These are phyloP conservation scores for Adineta ricciae DNA, from an alignment of 2,888 invertebrate species.

Conservation along the genomic window DNA sequence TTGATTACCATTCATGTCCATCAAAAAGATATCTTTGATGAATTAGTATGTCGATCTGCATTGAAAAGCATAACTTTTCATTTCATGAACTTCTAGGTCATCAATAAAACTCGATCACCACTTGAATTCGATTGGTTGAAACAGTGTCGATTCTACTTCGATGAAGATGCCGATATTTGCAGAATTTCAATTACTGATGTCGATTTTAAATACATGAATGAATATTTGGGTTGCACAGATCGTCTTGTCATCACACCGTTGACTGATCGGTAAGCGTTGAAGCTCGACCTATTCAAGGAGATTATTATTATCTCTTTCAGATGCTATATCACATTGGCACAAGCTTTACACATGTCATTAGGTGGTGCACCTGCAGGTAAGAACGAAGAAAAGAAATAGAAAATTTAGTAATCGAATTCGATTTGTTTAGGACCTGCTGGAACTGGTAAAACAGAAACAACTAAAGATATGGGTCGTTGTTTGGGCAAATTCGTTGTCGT, in stretches of 20 bases:
- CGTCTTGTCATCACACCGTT: conserved; percentile 86
- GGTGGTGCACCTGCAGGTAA: conserved; percentile 62
- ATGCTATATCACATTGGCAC: conserved; percentile 89
- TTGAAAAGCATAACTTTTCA: neutral
- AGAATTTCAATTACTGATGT: conserved; percentile 86
- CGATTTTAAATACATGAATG: conserved; percentile 84
- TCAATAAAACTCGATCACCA: conserved; percentile 54
- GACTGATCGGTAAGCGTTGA: conserved; percentile 69
- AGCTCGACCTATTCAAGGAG: no score
- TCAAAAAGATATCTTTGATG: conserved; percentile 90
- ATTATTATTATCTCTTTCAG: conserved; percentile 53
- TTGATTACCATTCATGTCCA: conserved; percentile 92
- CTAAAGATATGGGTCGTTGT: conserved; percentile 94
- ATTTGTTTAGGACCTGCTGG: conserved; percentile 86
- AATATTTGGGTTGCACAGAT: conserved; percentile 89
- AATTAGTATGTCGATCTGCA: conserved; percentile 61
- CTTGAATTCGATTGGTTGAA: conserved; percentile 94
- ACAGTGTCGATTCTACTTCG: conserved; percentile 89
- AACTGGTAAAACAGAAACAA: conserved; percentile 95
- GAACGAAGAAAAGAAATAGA: neutral
- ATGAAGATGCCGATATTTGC: conserved; percentile 83
- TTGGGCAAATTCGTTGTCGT: conserved; percentile 80
- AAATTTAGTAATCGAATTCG: conserved; percentile 62
- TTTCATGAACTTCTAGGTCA: neutral
- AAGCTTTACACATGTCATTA: conserved; percentile 87